Base-by-base conservation (phyloP, 2,888 invertebrate species). In the Myopa tessellatipennis region DNA sequence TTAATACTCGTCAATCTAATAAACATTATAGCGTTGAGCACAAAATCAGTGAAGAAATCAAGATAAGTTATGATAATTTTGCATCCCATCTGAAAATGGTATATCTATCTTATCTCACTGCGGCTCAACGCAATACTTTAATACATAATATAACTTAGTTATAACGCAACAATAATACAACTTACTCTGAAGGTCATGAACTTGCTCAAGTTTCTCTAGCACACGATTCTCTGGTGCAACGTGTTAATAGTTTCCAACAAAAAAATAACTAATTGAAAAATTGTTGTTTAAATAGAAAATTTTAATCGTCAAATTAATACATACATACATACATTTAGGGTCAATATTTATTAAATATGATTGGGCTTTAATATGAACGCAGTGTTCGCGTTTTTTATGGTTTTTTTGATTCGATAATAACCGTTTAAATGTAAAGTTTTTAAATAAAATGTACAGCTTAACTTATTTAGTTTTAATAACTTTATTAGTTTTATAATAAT, bases 371-470 rank as follows among this genome's bases (percentile, higher is more conserved):
- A 38, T 38, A 36, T 34, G 52, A 71, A 71, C 70, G 16, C 18
- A 36, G n/a, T 58, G 36, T 71, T 36, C 58, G 38, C 50, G 45
- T 52, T 36, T 8, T 45, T 40, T 71, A 4, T 4, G 14, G 16
- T 55, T 70, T 74, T 38, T 74, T 52, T 74, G 38, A 63, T 26
- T 26, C 26, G 34, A 26, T 12, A 36, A 34, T 65, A 60, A 58
- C 26, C 12, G 38, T 60, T 61, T 61, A 58, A 34, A 70, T 70
- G 16, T 58, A 70, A 70, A 0, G 14, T 58, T 52, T n/a, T 7
- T 16, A 18, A 34, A 36, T 70, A 40, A 61, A 73, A 73, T 73
- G 45, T 73, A 74, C 74, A 74, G n/a, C 74, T 67, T 74, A 74
- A 65, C 10, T 52, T 65, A 55, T 45, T 45, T 63, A 52, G 34